phyloP scores from a whole-genome alignment of 2,113 vertebrate species.

The Callorhinus ursinus region DNA sequence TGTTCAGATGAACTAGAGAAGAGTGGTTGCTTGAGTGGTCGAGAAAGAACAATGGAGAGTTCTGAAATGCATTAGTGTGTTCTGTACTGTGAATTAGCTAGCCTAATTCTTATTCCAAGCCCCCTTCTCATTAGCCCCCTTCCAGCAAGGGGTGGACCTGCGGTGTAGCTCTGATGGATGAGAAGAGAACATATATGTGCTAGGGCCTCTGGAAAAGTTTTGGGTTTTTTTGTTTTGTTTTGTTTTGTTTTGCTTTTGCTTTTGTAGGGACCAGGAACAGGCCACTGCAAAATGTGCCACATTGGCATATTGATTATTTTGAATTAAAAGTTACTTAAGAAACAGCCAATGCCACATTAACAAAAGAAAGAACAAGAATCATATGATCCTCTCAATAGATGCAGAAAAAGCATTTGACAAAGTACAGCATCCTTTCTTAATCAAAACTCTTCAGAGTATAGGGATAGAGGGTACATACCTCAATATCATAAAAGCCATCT shows the following conservation, averaged over 20 bases:
- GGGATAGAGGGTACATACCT: no score
- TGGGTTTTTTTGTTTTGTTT: background rate
- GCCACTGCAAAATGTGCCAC: background rate
- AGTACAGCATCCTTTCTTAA: no score
- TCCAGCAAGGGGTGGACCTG: background rate
- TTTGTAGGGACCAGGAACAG: background rate
- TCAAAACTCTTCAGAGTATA: no score
- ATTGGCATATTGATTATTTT: background rate
- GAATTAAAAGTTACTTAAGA: background rate
- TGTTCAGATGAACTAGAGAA: background rate
- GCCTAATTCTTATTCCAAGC: background rate
- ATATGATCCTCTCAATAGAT: no score
- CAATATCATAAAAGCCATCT: no score
- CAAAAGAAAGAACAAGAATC: no score
- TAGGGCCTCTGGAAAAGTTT: background rate
- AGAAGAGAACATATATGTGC: background rate
- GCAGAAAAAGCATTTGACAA: no score
- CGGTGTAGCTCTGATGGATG: background rate
- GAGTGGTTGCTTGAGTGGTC: no score
- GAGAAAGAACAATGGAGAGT: background rate
- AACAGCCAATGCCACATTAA: background rate
- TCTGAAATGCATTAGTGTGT: rapidly evolving
- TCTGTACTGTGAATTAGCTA: no score
- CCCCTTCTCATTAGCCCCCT: background rate
- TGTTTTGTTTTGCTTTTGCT: background rate